Percentiles rank a stretch among this genome's conserved stretches.
phyloP scores from a whole-genome alignment of 2,113 vertebrate species.

The Grallaria varia region DNA sequence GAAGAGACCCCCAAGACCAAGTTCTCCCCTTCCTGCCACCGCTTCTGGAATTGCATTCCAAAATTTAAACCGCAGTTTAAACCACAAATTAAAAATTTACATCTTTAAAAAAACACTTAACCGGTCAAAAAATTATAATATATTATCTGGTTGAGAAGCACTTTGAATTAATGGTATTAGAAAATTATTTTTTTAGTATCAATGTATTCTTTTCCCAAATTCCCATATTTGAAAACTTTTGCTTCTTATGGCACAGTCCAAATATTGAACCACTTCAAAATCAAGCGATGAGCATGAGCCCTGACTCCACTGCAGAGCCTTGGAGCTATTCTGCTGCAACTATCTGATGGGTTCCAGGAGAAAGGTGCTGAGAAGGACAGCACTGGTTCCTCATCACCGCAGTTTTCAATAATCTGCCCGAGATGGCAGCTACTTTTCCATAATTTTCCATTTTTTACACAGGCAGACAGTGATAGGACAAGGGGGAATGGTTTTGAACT shows the following conservation, averaged over 20 bases:
- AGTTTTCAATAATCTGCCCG: neutral
- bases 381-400: rapidly evolving
- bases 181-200: neutral
- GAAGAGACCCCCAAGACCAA: neutral
- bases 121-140: neutral
- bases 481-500: neutral
- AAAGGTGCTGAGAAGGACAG: neutral
- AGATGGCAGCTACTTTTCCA: neutral
- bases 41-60: neutral
- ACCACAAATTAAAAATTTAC: neutral
- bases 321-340: neutral
- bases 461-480: neutral
- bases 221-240: neutral
- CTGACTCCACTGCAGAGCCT: neutral
- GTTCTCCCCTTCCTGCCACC: rapidly evolving
- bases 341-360: neutral
- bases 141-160: neutral
- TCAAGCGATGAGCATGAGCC: neutral
- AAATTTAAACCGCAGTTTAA: neutral
- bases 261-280: neutral
- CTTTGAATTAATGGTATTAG: neutral
- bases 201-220: neutral
- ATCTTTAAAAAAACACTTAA: neutral
- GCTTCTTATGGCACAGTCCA: neutral
- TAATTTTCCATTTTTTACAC: neutral